These are phyloP conservation scores for Otus sunia DNA, from an alignment of 2,113 vertebrate species.

Conservation along the genomic window DNA sequence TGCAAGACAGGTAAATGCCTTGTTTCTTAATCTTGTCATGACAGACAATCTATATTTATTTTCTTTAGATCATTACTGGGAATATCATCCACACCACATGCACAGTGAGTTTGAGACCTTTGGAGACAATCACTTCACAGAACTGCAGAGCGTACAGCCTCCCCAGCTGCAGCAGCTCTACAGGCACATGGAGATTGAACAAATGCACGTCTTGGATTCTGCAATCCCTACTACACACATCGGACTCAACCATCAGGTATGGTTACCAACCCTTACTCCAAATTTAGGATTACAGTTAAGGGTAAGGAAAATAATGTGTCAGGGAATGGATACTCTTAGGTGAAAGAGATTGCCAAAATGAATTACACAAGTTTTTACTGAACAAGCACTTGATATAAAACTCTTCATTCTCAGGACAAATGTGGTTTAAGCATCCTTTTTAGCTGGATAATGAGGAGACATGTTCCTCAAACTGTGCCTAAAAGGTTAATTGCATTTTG, in stretches of 20 bases:
- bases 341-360: not conserved
- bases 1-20: not conserved
- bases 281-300: not conserved
- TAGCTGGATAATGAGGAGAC: not conserved
- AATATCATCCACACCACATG: constrained; percentile 86
- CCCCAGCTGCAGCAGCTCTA: constrained; percentile 87
- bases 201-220: constrained; percentile 86
- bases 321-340: not conserved
- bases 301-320: not conserved
- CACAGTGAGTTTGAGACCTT: constrained; percentile 89
- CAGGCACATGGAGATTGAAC: constrained; percentile 86
- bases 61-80: constrained; percentile 89
- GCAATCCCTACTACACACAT: constrained; percentile 78
- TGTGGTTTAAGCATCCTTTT: not conserved
- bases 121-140: constrained; percentile 91
- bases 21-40: not conserved
- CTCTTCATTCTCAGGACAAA: not conserved
- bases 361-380: not conserved
- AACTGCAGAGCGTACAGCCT: constrained; percentile 92
- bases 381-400: not conserved
- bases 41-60: not conserved
- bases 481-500: not conserved
- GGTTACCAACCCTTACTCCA: not conserved
- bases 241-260: constrained; percentile 76
- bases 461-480: not conserved